These are phyloP conservation scores for Trichonephila inaurata DNA, from an alignment of 1,140 invertebrate genomes.

Conservation along the genomic window DNA sequence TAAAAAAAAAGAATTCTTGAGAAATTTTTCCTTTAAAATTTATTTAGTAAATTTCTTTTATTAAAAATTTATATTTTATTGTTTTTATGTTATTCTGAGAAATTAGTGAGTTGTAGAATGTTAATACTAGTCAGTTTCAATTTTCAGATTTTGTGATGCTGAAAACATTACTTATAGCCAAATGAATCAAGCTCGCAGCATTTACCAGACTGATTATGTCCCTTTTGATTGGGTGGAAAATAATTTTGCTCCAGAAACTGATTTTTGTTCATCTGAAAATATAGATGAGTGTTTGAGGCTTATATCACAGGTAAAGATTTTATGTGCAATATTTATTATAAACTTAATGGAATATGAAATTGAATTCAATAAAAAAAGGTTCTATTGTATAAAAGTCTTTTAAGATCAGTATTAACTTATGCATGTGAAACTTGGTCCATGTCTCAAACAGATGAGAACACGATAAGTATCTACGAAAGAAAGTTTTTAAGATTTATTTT, in stretches of 20 bases:
- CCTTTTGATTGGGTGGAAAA: constrained; percentile 61
- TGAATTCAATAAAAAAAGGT: too few species aligned
- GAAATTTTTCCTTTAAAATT: not conserved
- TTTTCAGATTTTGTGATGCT: not conserved
- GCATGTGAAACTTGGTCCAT: too few species aligned
- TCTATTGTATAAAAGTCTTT: too few species aligned
- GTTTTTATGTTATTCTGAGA: too few species aligned
- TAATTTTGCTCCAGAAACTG: constrained; percentile 26
- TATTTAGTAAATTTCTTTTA: not conserved
- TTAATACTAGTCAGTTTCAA: not conserved
- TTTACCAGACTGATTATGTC: constrained; percentile 50
- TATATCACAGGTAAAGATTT: constrained; percentile 47
- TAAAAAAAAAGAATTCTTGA: not conserved
- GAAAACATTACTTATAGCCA: not conserved
- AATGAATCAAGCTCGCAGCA: constrained; percentile 59
- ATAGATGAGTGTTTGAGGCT: constrained; percentile 61
- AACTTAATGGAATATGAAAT: too few species aligned
- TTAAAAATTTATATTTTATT: not conserved
- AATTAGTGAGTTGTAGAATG: not conserved
- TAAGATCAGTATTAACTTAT: too few species aligned
- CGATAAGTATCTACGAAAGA: too few species aligned
- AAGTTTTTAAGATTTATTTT: too few species aligned
- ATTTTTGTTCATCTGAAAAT: constrained; percentile 62
- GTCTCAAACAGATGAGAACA: too few species aligned
- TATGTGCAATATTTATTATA: too few species aligned